Evolutionary conservation across 2,797 vertebrate genomes (phyloP), one percentile per base, ranked within the genome.

Genomic region (Meriones psammophilus): DNA sequence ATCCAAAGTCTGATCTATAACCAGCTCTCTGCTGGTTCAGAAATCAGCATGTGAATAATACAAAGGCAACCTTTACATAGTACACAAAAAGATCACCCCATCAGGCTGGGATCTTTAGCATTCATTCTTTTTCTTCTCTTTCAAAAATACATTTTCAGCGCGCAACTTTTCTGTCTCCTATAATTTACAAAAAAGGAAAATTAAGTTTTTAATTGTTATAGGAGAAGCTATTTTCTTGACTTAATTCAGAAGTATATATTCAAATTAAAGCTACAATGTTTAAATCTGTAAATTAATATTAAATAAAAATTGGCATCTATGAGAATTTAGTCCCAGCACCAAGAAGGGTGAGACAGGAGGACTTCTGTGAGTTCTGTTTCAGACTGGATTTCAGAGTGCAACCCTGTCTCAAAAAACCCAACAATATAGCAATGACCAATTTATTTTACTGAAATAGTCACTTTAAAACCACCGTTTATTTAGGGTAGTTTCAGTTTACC

Each of bases 131-230:
- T 96, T 98, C 36, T 87, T 96, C 96, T 98, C 98, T 98, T 98
- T 99, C 95, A 99, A 97, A 96, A 98, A 97, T 30, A 97, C 22
- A 7, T 98, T 99, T 97, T 99, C 98, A 69, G 98, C 92, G 88
- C 98, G 98, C 8, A 99, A 97, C 58, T 98, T 98, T 97, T 98
- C 98, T 79, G 95, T 96, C 88, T 99, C 98, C 98, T 99, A 17
- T 46, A 76, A 96, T 10, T 74, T 8, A 89, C 50, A 64, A 85
- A 28, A 60, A 73, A 84, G 10, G 2, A 3, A 87, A 86, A 71
- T 64, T 80, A 89, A 91, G 78, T 78, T 66, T 90, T 54, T 62
- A 30, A 76, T 60, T 89, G 18, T 94, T 96, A 91, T 1, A 92
- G 78, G 10, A 87, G 36, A 73, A 92, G 20, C n/a, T 64, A 77